Evolutionary conservation across 2,797 vertebrate species (phyloP).

Genomic region (Sebastes jordani): DNA sequence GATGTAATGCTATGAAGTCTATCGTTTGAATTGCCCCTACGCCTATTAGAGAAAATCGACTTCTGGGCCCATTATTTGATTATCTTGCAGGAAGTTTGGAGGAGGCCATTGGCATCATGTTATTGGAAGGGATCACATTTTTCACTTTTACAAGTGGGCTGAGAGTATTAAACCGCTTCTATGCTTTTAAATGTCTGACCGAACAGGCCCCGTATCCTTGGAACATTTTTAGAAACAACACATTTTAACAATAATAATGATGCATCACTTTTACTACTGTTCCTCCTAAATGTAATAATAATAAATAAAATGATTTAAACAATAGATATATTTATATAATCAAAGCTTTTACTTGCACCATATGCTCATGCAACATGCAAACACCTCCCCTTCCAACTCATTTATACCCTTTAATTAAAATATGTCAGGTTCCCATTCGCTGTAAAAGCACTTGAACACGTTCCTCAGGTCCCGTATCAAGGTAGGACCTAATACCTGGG

Average conservation of each 20-base stretch:
- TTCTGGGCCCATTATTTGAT: slow-evolving; percentile 80
- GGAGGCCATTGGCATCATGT: slow-evolving; percentile 59
- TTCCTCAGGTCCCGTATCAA: slow-evolving; percentile 67
- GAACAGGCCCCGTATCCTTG: not conserved
- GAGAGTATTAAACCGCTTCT: slow-evolving; percentile 4
- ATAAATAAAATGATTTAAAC: not conserved
- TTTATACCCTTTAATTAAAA: slow-evolving; percentile 64
- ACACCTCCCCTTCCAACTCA: slow-evolving; percentile 6
- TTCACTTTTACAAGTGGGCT: slow-evolving; percentile 39
- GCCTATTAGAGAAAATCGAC: slow-evolving; percentile 79
- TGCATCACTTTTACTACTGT: not conserved
- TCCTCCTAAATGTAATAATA: not conserved
- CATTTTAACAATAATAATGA: not conserved
- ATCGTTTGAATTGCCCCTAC: slow-evolving; percentile 78
- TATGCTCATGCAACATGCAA: slow-evolving; percentile 10
- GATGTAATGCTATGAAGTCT: slow-evolving; percentile 80
- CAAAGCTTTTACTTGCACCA: not conserved
- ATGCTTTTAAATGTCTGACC: slow-evolving; percentile 15
- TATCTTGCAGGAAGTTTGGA: slow-evolving; percentile 80
- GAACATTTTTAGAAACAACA: not conserved
- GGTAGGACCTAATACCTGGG: slow-evolving; percentile 70
- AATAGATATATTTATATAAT: not conserved
- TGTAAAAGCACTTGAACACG: slow-evolving; percentile 76
- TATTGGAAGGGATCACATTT: slow-evolving; percentile 55
- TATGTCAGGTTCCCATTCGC: slow-evolving; percentile 46